Evolutionary conservation across 2,888 invertebrate species (phyloP).

Genomic region (Colostygia pectinataria): DNA sequence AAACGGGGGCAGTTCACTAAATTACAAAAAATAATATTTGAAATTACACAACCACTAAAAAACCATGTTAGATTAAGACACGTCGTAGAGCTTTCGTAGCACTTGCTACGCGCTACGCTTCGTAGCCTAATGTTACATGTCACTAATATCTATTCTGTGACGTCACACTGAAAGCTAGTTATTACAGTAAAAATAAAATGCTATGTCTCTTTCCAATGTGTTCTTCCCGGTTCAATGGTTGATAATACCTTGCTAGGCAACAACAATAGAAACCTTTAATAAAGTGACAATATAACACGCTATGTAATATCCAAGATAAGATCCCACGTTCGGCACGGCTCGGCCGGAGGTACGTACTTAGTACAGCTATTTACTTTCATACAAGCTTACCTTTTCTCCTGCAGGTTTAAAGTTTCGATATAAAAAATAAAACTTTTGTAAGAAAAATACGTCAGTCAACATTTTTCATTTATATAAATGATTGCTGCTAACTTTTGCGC

Average conservation of each 20-base stretch:
- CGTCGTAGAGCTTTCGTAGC: conserved; percentile 19
- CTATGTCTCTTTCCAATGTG: conserved; percentile 2
- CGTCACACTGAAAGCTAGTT: too few species aligned
- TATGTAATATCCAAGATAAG: conserved; percentile 23
- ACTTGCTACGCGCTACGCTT: conserved; percentile 18
- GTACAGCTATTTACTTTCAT: too few species aligned
- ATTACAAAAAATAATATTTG: too few species aligned
- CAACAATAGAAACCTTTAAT: conserved; percentile 24
- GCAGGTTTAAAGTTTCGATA: conserved; percentile 12
- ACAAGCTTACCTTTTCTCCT: conserved; percentile 11
- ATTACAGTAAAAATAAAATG: conserved; percentile 11
- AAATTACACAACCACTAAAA: too few species aligned
- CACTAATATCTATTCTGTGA: too few species aligned
- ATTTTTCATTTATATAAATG: conserved; percentile 5
- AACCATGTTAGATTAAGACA: too few species aligned
- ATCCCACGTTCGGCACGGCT: conserved; percentile 6
- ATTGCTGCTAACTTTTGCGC: not conserved
- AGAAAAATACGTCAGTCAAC: conserved; percentile 9
- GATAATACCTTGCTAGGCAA: conserved; percentile 21
- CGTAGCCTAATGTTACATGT: conserved; percentile 13
- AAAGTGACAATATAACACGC: conserved; percentile 11
- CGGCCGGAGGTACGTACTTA: conserved; percentile 8
- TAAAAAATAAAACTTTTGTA: conserved; percentile 11
- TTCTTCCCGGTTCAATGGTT: conserved; percentile 20
- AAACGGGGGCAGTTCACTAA: too few species aligned